Conservation (phyloP, 2,797 vertebrate genomes). For the Pseudochaenichthys georgianus region DNA sequence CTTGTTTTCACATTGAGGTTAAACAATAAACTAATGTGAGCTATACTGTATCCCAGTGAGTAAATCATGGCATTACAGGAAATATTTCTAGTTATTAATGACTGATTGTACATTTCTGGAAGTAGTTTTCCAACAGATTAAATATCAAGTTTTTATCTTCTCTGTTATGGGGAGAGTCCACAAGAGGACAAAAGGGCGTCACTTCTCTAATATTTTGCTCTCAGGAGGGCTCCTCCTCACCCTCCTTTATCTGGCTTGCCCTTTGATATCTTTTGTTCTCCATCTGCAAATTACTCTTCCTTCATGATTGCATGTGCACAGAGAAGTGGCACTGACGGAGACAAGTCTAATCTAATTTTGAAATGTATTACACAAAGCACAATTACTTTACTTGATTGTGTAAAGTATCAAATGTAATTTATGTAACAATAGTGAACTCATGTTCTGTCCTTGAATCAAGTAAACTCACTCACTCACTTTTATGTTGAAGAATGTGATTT, state of each 20-base stretch:
- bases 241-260: constrained; percentile 66
- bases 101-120: background rate
- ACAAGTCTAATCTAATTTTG: background rate
- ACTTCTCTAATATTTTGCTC: constrained; percentile 56
- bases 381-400: background rate
- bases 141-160: constrained; percentile 40
- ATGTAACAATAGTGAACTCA: background rate
- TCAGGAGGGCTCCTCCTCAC: constrained; percentile 38
- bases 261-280: constrained; percentile 59
- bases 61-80: background rate
- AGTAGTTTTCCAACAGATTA: constrained; percentile 2
- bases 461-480: background rate
- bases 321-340: background rate
- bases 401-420: background rate
- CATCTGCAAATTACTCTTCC: constrained; percentile 1
- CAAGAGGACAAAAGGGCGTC: constrained; percentile 46
- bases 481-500: background rate
- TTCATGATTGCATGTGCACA: background rate
- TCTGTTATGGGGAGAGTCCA: constrained; percentile 67
- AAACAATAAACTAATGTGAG: background rate
- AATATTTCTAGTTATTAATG: background rate
- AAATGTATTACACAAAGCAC: no score
- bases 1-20: constrained; percentile 31
- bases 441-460: background rate
- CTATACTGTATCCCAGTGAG: background rate